phyloP scores from a whole-genome alignment of 2,113 vertebrate species.

The Pachycephala philippinensis region DNA sequence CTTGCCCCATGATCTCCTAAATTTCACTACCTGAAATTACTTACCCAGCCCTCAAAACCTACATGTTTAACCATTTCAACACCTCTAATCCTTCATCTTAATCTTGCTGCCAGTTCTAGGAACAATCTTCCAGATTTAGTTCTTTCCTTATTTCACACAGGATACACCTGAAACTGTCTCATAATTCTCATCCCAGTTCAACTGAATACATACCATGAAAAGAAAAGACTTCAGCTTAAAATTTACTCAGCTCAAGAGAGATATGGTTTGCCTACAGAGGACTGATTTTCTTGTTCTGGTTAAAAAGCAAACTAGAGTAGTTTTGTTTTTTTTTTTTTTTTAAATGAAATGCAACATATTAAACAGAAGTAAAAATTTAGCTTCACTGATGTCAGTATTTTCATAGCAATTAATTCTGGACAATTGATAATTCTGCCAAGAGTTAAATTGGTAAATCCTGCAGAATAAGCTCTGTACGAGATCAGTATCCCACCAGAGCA shows the following conservation, averaged over 20 bases:
- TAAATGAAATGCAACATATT: neutral
- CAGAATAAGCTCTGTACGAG: slow-evolving; percentile 8
- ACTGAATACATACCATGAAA: neutral
- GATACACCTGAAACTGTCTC: neutral
- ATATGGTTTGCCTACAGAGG: neutral
- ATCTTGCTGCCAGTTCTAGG: neutral
- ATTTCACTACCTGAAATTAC: slow-evolving; percentile 37
- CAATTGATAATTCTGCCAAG: slow-evolving; percentile 33
- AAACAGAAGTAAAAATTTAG: neutral
- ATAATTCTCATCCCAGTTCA: neutral
- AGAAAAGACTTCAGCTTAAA: neutral
- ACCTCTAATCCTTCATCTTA: neutral
- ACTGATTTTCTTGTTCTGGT: neutral
- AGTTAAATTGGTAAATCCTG: slow-evolving; percentile 26
- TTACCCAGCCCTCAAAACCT: neutral
- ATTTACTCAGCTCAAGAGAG: neutral
- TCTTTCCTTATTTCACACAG: neutral
- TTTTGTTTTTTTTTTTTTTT: neutral
- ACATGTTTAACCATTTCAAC: slow-evolving; percentile 27
- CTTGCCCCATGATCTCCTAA: slow-evolving; percentile 48
- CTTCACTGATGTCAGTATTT: neutral
- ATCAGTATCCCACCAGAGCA: neutral
- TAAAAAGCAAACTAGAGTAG: neutral
- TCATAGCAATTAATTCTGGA: slow-evolving; percentile 35
- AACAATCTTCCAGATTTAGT: neutral